A percentile compares a stretch with the other conserved stretches of the same genome.
Evolutionary conservation across 2,113 vertebrate species (phyloP).

Genomic region (Hydrolagus affinis): DNA sequence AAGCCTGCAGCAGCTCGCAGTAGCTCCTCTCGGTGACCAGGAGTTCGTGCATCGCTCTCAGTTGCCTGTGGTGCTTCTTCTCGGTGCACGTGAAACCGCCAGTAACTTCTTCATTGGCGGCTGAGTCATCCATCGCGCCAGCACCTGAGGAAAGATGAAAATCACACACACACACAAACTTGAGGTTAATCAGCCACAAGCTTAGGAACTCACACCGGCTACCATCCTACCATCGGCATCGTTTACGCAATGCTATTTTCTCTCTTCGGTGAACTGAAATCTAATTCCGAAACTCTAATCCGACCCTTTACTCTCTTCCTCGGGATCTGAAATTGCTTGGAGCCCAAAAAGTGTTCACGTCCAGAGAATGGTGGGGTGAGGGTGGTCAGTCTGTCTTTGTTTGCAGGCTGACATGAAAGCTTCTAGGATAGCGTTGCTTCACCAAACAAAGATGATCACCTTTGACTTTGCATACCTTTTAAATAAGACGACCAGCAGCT

Average conservation of each 20-base stretch:
- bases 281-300: neutral
- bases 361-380: too few species aligned
- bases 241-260: neutral
- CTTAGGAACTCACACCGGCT: neutral
- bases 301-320: neutral
- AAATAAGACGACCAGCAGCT: too few species aligned
- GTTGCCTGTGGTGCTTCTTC: conserved; percentile 59
- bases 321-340: neutral
- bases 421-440: neutral
- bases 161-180: neutral
- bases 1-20: conserved; percentile 62
- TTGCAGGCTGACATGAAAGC: neutral
- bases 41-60: conserved; percentile 68
- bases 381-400: neutral
- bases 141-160: neutral
- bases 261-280: neutral
- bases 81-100: conserved; percentile 33
- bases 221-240: neutral
- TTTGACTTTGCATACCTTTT: too few species aligned
- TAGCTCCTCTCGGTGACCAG: conserved; percentile 75
- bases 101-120: conserved; percentile 38
- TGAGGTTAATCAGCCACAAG: neutral
- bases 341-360: too few species aligned
- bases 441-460: neutral
- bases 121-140: conserved; percentile 33